phyloP scores from a whole-genome alignment of 2,113 vertebrate species.

The Henicopernis longicauda region DNA sequence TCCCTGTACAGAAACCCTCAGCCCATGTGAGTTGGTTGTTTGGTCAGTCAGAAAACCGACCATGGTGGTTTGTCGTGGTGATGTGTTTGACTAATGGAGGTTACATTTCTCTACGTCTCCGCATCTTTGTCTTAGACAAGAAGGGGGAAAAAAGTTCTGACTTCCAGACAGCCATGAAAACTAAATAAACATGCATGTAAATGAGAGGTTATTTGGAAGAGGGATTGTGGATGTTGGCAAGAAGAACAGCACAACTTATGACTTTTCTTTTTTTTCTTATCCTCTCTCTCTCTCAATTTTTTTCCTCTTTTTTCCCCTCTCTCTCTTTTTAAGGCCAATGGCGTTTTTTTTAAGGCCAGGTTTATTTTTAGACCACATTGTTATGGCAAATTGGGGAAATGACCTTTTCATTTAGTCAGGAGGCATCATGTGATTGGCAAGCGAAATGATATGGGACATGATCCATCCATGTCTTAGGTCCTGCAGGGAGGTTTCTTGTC shows the following conservation, averaged over 20 bases:
- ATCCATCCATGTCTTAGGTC: not conserved
- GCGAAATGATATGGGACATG: not conserved
- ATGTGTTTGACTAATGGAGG: not conserved
- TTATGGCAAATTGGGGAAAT: slow-evolving; percentile 43
- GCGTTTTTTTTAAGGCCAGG: slow-evolving; percentile 62
- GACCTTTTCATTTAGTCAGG: slow-evolving; percentile 39
- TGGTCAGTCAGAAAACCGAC: not conserved
- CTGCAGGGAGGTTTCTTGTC: not conserved
- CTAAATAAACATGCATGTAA: slow-evolving; percentile 74
- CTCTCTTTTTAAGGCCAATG: not conserved
- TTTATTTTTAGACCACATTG: slow-evolving; percentile 48
- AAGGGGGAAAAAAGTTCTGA: not conserved
- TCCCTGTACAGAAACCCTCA: not conserved
- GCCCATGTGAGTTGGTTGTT: not conserved
- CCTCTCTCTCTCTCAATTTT: not conserved
- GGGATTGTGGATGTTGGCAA: slow-evolving; percentile 68
- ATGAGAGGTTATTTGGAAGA: slow-evolving; percentile 71
- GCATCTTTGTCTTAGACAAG: slow-evolving; percentile 56
- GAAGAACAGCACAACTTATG: slow-evolving; percentile 56
- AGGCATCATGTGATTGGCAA: not conserved
- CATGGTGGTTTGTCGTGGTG: not conserved
- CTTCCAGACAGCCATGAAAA: slow-evolving; percentile 72
- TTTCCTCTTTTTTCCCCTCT: not conserved
- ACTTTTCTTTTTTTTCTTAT: slow-evolving; percentile 32
- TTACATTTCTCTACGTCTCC: slow-evolving; percentile 15